Conservation (phyloP, 2,797 vertebrate genomes). For the Gymnothorax reevesii region DNA sequence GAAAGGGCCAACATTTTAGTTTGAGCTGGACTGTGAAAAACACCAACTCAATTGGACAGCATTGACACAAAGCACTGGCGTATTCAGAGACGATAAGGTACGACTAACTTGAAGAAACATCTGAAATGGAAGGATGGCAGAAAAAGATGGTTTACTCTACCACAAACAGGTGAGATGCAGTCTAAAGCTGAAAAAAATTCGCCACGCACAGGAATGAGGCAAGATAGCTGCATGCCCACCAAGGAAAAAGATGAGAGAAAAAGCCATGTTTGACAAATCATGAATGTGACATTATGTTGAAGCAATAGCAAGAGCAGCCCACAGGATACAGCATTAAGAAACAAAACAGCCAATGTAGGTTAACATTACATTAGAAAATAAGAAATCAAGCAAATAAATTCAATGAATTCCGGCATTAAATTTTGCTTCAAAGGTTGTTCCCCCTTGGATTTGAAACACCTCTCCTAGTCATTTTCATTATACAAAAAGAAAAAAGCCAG, state of each 20-base stretch:
- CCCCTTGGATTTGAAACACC: neutral
- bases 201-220: conserved; percentile 15
- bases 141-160: neutral
- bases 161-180: conserved; percentile 18
- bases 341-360: neutral
- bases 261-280: neutral
- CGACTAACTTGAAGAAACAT: neutral
- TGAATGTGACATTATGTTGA: neutral
- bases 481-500: neutral
- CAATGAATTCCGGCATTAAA: neutral
- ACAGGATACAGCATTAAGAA: neutral
- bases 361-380: conserved; percentile 1
- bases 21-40: neutral
- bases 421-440: neutral
- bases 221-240: neutral
- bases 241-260: neutral
- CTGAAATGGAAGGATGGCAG: neutral
- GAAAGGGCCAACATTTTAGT: neutral
- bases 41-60: neutral
- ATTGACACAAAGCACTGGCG: neutral
- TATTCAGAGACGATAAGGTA: conserved; percentile 16
- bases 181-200: neutral
- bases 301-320: neutral
- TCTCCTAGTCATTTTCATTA: neutral
- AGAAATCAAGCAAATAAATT: conserved; percentile 9